Evolutionary conservation across 2,888 invertebrate genomes (phyloP).

Genomic region (Crepidodera aurea): DNA sequence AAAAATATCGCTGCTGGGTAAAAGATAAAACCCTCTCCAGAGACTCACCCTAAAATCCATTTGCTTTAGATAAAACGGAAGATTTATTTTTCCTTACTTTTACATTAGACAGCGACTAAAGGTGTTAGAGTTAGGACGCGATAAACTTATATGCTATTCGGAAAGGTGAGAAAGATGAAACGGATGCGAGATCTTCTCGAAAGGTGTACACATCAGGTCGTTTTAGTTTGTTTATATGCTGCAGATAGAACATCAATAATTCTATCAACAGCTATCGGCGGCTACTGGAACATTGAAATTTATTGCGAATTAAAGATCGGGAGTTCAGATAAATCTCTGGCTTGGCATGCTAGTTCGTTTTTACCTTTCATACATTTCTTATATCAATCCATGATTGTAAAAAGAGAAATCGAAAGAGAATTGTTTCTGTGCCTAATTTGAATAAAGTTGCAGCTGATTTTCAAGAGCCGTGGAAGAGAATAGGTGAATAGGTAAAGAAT

Average conservation of each 20-base stretch:
- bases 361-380: too few relatives aligned
- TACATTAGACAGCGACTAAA: neutral
- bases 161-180: neutral
- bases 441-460: too few relatives aligned
- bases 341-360: too few relatives aligned
- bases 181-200: neutral
- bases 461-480: too few relatives aligned
- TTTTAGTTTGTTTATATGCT: neutral
- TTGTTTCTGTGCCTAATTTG: too few relatives aligned
- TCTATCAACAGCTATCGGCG: neutral
- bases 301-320: neutral
- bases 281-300: neutral
- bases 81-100: conserved; percentile 8
- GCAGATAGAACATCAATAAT: neutral
- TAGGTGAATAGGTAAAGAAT: too few relatives aligned
- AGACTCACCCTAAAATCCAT: neutral
- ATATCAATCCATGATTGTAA: too few relatives aligned
- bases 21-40: neutral
- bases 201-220: neutral
- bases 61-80: conserved; percentile 5
- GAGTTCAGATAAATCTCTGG: too few relatives aligned
- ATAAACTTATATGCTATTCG: neutral
- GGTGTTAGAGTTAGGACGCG: conserved; percentile 2
- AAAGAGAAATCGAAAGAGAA: too few relatives aligned
- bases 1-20: neutral